phyloP scores from a whole-genome alignment of 2,888 invertebrate species.

The Unio delphinus region DNA sequence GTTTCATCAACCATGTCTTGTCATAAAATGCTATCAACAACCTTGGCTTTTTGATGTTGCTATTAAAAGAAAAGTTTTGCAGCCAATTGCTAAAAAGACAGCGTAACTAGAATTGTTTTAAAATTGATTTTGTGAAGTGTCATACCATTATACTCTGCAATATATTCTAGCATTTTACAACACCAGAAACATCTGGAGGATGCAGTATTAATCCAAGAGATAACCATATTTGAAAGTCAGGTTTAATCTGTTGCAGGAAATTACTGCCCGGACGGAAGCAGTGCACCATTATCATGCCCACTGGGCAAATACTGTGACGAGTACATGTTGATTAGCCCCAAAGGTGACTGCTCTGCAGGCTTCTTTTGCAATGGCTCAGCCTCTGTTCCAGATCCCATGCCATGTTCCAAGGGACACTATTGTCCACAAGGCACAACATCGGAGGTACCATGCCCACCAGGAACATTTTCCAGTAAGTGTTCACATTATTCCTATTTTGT shows the following conservation, averaged over 20 bases:
- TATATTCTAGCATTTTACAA: too few relatives aligned
- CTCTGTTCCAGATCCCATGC: conserved; percentile 41
- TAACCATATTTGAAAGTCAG: not conserved
- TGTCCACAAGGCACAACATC: conserved; percentile 60
- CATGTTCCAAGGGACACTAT: conserved; percentile 60
- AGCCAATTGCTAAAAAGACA: not conserved
- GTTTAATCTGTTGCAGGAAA: conserved; percentile 43
- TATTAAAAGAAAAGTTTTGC: too few relatives aligned
- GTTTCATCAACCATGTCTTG: too few relatives aligned
- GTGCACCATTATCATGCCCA: conserved; percentile 50
- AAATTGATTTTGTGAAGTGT: not conserved
- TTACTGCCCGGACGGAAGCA: conserved; percentile 64
- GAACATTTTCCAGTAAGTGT: conserved; percentile 61
- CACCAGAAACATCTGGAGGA: too few relatives aligned
- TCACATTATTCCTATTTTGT: too few relatives aligned
- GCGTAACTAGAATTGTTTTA: not conserved
- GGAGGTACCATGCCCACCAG: conserved; percentile 59
- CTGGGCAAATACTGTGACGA: conserved; percentile 56
- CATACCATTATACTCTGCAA: not conserved
- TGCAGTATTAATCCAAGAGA: not conserved
- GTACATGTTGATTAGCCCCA: conserved; percentile 44
- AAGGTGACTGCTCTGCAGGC: conserved; percentile 58
- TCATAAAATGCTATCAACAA: too few relatives aligned
- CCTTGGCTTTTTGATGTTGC: too few relatives aligned
- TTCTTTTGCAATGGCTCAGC: conserved; percentile 61